These are phyloP conservation scores for Drosophila triauraria DNA, from an alignment of 1,140 invertebrate genomes.

Conservation along the genomic window DNA sequence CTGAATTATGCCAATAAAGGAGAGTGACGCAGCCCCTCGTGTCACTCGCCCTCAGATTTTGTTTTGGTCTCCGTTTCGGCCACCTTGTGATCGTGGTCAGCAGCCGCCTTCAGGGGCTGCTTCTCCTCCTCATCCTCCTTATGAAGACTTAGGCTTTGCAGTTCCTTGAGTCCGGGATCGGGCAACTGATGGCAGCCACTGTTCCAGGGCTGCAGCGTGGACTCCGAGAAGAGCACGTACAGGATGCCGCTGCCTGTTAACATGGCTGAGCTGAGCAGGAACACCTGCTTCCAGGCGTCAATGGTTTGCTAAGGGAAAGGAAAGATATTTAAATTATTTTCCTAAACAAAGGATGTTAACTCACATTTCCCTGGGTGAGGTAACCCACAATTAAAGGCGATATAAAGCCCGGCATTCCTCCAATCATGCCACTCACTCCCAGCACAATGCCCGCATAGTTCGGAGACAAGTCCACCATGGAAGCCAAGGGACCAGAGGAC, in stretches of 20 bases:
- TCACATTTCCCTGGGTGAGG: constrained; percentile 88
- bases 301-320: constrained; percentile 88
- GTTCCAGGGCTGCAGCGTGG: constrained; percentile 89
- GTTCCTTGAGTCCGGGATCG: constrained; percentile 60
- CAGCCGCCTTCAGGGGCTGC: constrained; percentile 36
- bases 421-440: constrained; percentile 87
- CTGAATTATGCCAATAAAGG: constrained; percentile 66
- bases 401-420: constrained; percentile 86
- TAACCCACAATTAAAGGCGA: constrained; percentile 87
- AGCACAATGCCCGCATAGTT: constrained; percentile 89
- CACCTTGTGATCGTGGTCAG: constrained; percentile 5
- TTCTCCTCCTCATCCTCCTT: constrained; percentile 52
- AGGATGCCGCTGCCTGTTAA: constrained; percentile 86
- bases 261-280: constrained; percentile 87
- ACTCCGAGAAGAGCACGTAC: constrained; percentile 87
- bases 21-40: constrained; percentile 36
- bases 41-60: constrained; percentile 43
- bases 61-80: constrained; percentile 30
- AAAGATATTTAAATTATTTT: constrained; percentile 17
- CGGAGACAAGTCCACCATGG: constrained; percentile 89
- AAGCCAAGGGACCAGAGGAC: constrained; percentile 88
- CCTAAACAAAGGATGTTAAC: constrained; percentile 18
- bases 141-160: constrained; percentile 29
- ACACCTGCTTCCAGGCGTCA: constrained; percentile 89
- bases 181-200: constrained; percentile 51